These are phyloP conservation scores for Urocyon cinereoargenteus DNA, from an alignment of 2,797 vertebrate species.

Conservation along the genomic window DNA sequence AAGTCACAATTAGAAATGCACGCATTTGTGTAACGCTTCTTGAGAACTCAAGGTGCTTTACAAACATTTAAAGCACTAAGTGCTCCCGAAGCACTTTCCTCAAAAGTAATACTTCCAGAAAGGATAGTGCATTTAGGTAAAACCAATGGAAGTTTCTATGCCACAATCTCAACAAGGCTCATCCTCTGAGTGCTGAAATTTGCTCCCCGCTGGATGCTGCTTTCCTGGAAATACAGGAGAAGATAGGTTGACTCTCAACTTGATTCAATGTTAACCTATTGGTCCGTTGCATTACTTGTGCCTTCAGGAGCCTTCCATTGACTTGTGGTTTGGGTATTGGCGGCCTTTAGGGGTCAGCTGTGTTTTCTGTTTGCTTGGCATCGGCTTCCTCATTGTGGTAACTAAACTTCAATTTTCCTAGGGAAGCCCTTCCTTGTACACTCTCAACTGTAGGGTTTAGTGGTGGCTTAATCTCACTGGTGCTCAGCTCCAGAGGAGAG, in stretches of 20 bases:
- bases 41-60: constrained; percentile 19
- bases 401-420: background rate
- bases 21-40: background rate
- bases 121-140: constrained; percentile 28
- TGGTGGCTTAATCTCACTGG: background rate
- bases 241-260: background rate
- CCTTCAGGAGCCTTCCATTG: background rate
- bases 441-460: background rate
- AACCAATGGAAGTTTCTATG: background rate
- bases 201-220: background rate
- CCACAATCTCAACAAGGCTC: background rate
- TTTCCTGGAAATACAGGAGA: constrained; percentile 51
- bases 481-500: background rate
- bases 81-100: constrained; percentile 52
- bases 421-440: background rate
- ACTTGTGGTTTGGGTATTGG: background rate
- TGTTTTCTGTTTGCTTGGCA: constrained; percentile 54
- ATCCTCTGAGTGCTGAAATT: background rate
- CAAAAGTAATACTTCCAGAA: constrained; percentile 16
- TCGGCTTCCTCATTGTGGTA: background rate
- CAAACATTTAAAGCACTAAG: constrained; percentile 32
- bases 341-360: constrained; percentile 46
- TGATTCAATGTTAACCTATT: background rate
- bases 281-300: background rate
- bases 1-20: constrained; percentile 43